Conservation (phyloP, 2,797 vertebrate genomes). For the Anabacerthia variegaticeps region DNA sequence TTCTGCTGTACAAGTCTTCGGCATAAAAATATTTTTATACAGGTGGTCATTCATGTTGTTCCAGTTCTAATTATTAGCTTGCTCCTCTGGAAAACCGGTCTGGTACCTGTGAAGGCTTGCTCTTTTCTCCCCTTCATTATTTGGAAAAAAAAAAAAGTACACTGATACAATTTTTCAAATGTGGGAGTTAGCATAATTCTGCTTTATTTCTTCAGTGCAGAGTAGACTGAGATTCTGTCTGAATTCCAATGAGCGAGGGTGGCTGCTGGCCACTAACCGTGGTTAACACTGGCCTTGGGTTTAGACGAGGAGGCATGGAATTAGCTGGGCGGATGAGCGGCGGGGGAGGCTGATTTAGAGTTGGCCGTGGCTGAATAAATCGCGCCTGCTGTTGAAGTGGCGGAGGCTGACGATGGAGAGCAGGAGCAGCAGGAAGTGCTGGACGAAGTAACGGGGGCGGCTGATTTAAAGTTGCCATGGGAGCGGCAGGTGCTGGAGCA, state of each 20-base stretch:
- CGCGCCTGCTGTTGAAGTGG: constrained; percentile 95
- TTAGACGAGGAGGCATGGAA: constrained; percentile 91
- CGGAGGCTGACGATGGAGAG: constrained; percentile 94
- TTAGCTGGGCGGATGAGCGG: constrained; percentile 93
- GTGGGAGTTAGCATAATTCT: constrained; percentile 47
- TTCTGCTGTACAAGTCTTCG: constrained; percentile 58
- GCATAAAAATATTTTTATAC: constrained; percentile 65
- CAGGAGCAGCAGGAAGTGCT: constrained; percentile 90
- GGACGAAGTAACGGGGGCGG: constrained; percentile 95
- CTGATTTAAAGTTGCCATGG: constrained; percentile 86
- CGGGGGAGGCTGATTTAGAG: constrained; percentile 91
- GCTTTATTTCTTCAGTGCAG: constrained; percentile 82
- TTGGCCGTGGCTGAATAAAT: constrained; percentile 90
- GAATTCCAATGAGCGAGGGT: constrained; percentile 85
- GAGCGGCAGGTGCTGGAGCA: constrained; percentile 78
- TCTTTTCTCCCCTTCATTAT: constrained; percentile 43
- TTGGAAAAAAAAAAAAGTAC: constrained; percentile 32
- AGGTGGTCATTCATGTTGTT: constrained; percentile 27
- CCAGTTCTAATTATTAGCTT: constrained; percentile 9
- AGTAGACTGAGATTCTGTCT: constrained; percentile 86
- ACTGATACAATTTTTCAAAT: constrained; percentile 1
- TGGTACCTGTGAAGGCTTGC: constrained; percentile 50
- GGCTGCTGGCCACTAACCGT: constrained; percentile 79
- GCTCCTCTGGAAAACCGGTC: constrained; percentile 55
- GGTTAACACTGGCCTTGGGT: constrained; percentile 86